Conservation (phyloP, 2,888 invertebrate genomes). For the Allolobophora icterica region DNA sequence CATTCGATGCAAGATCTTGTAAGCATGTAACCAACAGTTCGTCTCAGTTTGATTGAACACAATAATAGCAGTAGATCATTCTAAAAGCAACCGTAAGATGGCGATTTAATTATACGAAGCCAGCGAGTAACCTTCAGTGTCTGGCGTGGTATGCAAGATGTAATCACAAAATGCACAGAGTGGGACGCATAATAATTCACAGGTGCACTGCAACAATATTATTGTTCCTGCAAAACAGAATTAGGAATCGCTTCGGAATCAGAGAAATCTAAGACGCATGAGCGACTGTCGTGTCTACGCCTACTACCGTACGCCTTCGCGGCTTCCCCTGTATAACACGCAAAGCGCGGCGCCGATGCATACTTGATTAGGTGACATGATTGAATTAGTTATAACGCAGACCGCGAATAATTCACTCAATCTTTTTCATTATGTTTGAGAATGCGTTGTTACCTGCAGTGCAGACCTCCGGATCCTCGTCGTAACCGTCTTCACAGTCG, state of each 20-base stretch:
- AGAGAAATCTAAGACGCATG: neutral
- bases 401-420: neutral
- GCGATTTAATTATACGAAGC: neutral
- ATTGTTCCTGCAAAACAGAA: neutral
- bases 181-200: neutral
- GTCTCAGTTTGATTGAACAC: neutral
- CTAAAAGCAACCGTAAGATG: neutral
- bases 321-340: neutral
- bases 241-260: neutral
- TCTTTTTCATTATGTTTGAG: neutral
- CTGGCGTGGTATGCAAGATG: neutral
- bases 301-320: neutral
- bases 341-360: neutral
- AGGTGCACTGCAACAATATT: neutral
- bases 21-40: neutral
- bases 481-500: slow-evolving; percentile 61
- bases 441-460: slow-evolving; percentile 53
- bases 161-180: neutral
- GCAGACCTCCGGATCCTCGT: slow-evolving; percentile 60
- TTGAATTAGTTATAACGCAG: neutral
- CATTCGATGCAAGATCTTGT: neutral
- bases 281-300: neutral
- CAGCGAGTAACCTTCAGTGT: neutral
- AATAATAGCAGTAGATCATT: neutral
- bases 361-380: neutral